phyloP scores from a whole-genome alignment of 2,797 vertebrate genomes.

The Rhincodon typus region DNA sequence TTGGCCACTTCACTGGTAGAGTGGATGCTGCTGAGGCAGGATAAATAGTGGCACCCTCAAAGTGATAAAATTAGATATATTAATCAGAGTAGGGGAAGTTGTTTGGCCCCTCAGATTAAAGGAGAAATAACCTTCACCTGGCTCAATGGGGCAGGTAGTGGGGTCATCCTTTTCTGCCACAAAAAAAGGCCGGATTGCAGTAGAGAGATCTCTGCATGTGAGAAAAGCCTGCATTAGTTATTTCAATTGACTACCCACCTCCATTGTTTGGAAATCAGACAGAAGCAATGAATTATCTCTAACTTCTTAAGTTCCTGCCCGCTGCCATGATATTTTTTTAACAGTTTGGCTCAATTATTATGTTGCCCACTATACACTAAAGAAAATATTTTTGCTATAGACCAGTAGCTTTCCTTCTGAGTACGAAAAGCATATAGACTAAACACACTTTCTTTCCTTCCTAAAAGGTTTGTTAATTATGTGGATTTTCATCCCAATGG shows the following conservation, averaged over 20 bases:
- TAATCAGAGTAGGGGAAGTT: background rate
- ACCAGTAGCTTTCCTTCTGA: background rate
- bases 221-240: background rate
- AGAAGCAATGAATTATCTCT: no score
- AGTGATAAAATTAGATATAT: background rate
- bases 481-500: slow-evolving; percentile 91
- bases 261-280: background rate
- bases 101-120: background rate
- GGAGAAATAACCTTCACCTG: background rate
- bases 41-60: background rate
- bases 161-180: background rate
- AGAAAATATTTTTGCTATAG: background rate
- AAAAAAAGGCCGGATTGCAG: background rate
- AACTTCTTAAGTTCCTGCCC: no score
- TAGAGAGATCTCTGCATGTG: background rate
- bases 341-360: background rate
- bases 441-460: background rate
- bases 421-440: background rate
- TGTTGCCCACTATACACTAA: background rate
- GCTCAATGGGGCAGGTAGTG: no score
- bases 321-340: background rate
- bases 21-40: background rate
- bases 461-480: slow-evolving; percentile 70
- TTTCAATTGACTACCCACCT: background rate
- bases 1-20: no score